Percentiles rank a stretch among this genome's conserved stretches.
phyloP scores from a whole-genome alignment of 2,888 invertebrate genomes.

The Tipula unca region DNA sequence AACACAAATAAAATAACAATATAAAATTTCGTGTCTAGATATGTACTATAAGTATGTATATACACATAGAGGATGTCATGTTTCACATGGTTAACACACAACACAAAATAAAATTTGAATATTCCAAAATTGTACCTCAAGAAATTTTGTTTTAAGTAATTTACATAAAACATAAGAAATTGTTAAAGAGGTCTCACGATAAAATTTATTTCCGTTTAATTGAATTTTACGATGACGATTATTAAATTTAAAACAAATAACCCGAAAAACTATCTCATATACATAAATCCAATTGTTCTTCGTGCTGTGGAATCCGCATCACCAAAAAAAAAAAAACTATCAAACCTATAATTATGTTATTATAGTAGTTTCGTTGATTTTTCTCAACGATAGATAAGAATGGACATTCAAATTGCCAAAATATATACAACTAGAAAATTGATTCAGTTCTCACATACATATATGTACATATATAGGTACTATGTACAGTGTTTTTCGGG shows the following conservation, averaged over 20 bases:
- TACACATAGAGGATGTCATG: not conserved
- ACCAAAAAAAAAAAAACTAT: not conserved
- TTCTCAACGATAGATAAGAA: not conserved
- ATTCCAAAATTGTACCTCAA: not conserved
- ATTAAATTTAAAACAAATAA: constrained; percentile 14
- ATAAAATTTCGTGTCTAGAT: not conserved
- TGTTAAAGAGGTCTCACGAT: not conserved
- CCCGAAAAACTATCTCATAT: not conserved
- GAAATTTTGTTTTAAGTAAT: not conserved
- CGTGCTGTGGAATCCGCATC: not conserved
- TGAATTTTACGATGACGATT: constrained; percentile 14
- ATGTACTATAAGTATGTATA: not conserved
- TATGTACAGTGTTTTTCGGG: not conserved
- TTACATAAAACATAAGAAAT: not conserved
- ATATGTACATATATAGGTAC: not conserved
- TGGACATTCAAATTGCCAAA: not conserved
- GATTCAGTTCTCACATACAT: not conserved
- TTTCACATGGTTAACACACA: not conserved
- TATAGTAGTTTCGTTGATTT: not conserved
- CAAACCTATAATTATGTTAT: constrained; percentile 8
- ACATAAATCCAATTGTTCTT: not conserved
- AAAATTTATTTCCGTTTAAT: not conserved
- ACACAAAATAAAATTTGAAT: not conserved
- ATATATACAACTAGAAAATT: not conserved
- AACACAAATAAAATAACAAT: too few relatives aligned